These are phyloP conservation scores for Gryon sp. DNA, from an alignment of 1,140 invertebrate species.

Conservation along the genomic window DNA sequence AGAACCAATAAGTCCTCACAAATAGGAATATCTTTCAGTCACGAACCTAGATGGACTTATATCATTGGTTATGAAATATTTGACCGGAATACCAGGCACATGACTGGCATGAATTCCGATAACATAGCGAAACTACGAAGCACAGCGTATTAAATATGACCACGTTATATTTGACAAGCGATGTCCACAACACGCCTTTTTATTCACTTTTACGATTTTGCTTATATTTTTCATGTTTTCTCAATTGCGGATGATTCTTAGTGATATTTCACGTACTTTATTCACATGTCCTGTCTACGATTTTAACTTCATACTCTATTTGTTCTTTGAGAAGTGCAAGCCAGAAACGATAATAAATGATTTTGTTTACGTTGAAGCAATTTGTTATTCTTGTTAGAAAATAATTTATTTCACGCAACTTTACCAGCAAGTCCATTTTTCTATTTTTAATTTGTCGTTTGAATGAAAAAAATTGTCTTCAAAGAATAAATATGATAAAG, in stretches of 20 bases:
- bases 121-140: constrained; percentile 31
- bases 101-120: constrained; percentile 63
- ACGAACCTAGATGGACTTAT: constrained; percentile 61
- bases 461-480: too few species aligned
- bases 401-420: too few species aligned
- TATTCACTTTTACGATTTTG: neutral
- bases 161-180: constrained; percentile 39
- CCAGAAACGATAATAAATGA: too few species aligned
- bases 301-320: constrained; percentile 1
- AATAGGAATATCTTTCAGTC: constrained; percentile 65
- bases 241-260: neutral
- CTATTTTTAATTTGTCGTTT: too few species aligned
- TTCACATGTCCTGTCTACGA: neutral
- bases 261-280: neutral
- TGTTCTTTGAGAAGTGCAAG: neutral
- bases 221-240: constrained; percentile 10
- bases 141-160: constrained; percentile 51
- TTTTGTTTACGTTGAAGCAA: too few species aligned
- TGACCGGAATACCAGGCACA: constrained; percentile 61
- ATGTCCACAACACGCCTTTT: constrained; percentile 34
- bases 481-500: too few species aligned
- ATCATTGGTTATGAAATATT: constrained; percentile 66
- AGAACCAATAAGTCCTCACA: constrained; percentile 62
- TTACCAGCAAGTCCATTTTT: too few species aligned
- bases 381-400: too few species aligned